Evolutionary conservation across 2,113 vertebrate species (phyloP).

Genomic region (Silurus glanis): DNA sequence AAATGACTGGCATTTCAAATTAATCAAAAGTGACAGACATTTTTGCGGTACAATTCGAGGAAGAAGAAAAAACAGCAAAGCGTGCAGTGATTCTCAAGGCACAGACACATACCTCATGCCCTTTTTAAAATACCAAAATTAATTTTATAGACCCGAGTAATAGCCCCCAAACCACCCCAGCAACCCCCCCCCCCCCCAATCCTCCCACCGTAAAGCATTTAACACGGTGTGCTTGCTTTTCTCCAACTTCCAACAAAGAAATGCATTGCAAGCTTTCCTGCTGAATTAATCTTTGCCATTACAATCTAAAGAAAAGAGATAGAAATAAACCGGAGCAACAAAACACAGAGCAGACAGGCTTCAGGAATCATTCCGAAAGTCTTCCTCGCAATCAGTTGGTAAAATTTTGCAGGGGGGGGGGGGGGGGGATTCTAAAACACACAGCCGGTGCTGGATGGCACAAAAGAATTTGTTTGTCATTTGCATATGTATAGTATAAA

Average conservation of each 20-base stretch:
- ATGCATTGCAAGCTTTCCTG: constrained; percentile 1
- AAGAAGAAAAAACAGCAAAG: background rate
- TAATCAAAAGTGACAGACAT: constrained; percentile 17
- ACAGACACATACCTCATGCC: background rate
- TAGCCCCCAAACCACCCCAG: background rate
- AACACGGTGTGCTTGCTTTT: background rate
- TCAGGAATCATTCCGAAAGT: constrained; percentile 17
- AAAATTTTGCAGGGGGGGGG: constrained; percentile 16
- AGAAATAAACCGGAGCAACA: background rate
- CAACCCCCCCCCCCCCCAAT: background rate
- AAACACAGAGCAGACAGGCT: background rate
- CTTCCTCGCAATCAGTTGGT: constrained; percentile 5
- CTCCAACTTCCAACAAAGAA: background rate
- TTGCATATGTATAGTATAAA: constrained; percentile 54
- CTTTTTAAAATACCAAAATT: constrained; percentile 17
- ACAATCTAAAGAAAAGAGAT: background rate
- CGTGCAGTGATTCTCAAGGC: constrained; percentile 6
- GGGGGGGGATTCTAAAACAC: constrained; percentile 34
- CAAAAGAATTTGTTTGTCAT: constrained; percentile 52
- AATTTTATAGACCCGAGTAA: constrained; percentile 11
- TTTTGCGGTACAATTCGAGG: constrained; percentile 21
- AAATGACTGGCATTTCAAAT: constrained; percentile 21
- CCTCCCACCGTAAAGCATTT: background rate
- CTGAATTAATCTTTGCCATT: background rate
- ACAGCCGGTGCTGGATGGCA: constrained; percentile 16